Percentiles rank a stretch among this genome's conserved stretches.
These are phyloP conservation scores for Gallinago undulata DNA, from an alignment of 2,113 vertebrate genomes.

Conservation along the genomic window DNA sequence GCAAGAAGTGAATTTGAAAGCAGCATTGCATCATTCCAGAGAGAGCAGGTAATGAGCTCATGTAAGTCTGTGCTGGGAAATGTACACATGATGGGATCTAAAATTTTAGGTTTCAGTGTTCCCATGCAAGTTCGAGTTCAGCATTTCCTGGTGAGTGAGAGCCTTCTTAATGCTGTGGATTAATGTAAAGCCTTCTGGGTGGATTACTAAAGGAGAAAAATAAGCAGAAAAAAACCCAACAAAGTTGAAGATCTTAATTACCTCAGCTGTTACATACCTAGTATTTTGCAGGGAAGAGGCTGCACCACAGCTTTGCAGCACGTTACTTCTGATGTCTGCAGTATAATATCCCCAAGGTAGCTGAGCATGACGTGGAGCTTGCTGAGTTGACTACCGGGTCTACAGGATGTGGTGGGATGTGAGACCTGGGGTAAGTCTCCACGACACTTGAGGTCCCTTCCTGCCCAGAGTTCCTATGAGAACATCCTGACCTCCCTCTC, in stretches of 20 bases:
- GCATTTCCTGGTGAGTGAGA: not conserved
- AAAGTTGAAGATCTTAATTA: not conserved
- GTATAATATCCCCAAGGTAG: not conserved
- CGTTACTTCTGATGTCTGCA: not conserved
- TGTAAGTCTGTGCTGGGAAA: not conserved
- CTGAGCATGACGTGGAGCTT: not conserved
- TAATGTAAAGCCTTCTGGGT: not conserved
- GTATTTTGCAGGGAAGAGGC: not conserved
- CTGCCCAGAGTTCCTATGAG: not conserved
- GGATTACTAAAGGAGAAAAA: not conserved
- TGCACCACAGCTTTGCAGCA: not conserved
- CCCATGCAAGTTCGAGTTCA: not conserved
- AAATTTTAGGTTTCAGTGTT: not conserved
- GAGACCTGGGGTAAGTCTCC: not conserved
- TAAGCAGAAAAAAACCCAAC: too few relatives aligned
- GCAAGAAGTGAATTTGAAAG: not conserved
- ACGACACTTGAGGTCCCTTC: not conserved
- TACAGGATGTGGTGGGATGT: not conserved
- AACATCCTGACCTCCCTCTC: not conserved
- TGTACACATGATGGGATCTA: accelerated
- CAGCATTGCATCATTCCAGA: not conserved
- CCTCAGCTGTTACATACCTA: not conserved
- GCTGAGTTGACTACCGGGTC: not conserved
- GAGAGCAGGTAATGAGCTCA: not conserved
- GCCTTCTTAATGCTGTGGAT: not conserved